Percentiles rank a stretch among this genome's conserved stretches.
phyloP scores from a whole-genome alignment of 2,888 invertebrate genomes.

The Eupithecia inturbata region DNA sequence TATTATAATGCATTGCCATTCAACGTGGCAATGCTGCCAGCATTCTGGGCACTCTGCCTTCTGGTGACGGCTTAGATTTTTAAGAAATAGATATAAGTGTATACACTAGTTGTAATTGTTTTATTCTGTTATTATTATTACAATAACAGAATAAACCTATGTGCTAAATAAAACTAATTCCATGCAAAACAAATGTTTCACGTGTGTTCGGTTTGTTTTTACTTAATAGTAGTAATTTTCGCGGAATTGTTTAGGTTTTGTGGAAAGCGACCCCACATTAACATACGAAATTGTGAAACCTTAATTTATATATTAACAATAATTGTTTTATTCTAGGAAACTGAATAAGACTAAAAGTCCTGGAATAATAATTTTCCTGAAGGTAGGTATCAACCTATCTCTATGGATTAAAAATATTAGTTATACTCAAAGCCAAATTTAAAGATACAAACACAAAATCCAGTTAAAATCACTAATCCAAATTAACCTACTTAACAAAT shows the following conservation, averaged over 20 bases:
- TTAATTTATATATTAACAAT: not conserved
- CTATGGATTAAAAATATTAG: too few relatives aligned
- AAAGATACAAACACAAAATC: not conserved
- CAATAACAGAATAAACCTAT: too few relatives aligned
- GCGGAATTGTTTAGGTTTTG: constrained; percentile 45
- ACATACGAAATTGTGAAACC: constrained; percentile 21
- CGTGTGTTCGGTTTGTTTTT: constrained; percentile 34
- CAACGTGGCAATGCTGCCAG: too few relatives aligned
- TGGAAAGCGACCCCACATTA: constrained; percentile 50
- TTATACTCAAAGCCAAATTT: not conserved
- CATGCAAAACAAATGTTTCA: constrained; percentile 32
- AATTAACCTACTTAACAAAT: constrained; percentile 52
- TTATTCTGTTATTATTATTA: too few relatives aligned
- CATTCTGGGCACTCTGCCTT: too few relatives aligned
- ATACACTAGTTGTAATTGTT: too few relatives aligned
- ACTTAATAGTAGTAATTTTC: constrained; percentile 43
- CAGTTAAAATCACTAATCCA: constrained; percentile 27
- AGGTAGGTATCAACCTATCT: too few relatives aligned
- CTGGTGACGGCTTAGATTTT: too few relatives aligned
- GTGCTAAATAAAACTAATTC: too few relatives aligned
- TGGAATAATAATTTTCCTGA: not conserved
- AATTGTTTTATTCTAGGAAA: not conserved
- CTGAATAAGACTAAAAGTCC: not conserved
- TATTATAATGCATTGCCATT: too few relatives aligned
- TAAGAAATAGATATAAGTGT: too few relatives aligned